Conservation (phyloP, 2,113 vertebrate genomes). For the Semnornis frantzii region DNA sequence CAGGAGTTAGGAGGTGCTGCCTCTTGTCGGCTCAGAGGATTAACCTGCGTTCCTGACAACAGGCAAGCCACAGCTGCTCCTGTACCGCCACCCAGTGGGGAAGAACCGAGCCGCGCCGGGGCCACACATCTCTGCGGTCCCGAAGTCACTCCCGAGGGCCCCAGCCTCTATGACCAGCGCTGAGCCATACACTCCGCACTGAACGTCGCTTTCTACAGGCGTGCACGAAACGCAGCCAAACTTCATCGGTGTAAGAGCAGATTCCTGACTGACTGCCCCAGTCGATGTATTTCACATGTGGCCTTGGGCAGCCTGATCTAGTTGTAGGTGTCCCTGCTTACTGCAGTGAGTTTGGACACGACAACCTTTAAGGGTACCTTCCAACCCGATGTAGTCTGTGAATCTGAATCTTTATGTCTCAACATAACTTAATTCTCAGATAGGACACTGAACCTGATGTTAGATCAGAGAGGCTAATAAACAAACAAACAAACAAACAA, state of each 20-base stretch:
- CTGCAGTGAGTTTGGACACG: too few species aligned
- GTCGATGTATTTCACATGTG: not conserved
- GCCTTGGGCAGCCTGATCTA: too few species aligned
- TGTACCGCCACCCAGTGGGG: conserved; percentile 5
- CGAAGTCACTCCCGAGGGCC: too few species aligned
- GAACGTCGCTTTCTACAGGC: too few species aligned
- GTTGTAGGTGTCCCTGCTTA: too few species aligned
- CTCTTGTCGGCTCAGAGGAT: rapidly evolving
- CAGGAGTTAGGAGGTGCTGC: rapidly evolving
- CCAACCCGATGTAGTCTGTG: too few species aligned
- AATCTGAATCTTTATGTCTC: not conserved
- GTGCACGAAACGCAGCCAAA: rapidly evolving
- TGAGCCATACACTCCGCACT: too few species aligned
- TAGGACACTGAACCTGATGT: rapidly evolving
- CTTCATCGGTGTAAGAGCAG: rapidly evolving
- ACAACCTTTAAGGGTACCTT: too few species aligned
- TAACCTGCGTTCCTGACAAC: rapidly evolving
- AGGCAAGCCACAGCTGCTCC: not conserved
- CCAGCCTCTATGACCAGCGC: too few species aligned
- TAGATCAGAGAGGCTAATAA: not conserved
- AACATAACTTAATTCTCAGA: not conserved
- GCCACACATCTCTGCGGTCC: too few species aligned
- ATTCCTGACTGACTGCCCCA: rapidly evolving
- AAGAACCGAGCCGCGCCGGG: rapidly evolving
- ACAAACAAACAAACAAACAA: too few species aligned